Base-by-base conservation (phyloP, 2,888 invertebrate species). In the Notodonta ziczac region DNA sequence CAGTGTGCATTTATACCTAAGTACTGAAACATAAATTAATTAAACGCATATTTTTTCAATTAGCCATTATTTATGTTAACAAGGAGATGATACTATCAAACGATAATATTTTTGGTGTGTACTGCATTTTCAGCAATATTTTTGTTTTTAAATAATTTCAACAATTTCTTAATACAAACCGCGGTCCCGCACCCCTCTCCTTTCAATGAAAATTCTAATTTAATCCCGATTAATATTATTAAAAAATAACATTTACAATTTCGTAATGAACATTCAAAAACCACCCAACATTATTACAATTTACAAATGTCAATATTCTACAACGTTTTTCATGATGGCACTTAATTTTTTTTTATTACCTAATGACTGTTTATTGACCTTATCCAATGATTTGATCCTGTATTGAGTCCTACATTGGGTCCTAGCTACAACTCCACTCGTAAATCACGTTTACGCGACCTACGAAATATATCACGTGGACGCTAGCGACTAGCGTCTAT, bases 261-360 rank as follows among this genome's bases (percentile, higher is more conserved):
- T 16, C 24, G 51, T 51, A 52, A 14, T 9, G 10, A 46, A 16
- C 8, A 2, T 42, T 42, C 9, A 42, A 42, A 3, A 42, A 42
- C 10, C 42, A 42, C 42, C 42, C 9, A 42, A 42, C 42, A 42
- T 42, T 7, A 66, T 61, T 62, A 75, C 55, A 76, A 69, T 71
- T 70, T 63, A 67, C 53, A 55, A 52, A 64, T 51, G 71, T 76
- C 65, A 69, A 69, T 68, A 66, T 63, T 63, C 39, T 55, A 65
- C 59, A 63, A 56, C 58, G 61, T 66, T 65, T 67, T 66, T 57
- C 66, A 64, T 55, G 64, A 78, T 80, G 80, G 80, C 80, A 80
- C 80, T 65, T 60, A 62, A 46, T 58, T 58, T 58, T 35, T n/a
- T 53, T 53, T 40, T 52, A 52, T 32, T 40, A 32, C 56, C 56